phyloP scores from a whole-genome alignment of 2,797 vertebrate genomes.

The Urosaurus nigricauda region DNA sequence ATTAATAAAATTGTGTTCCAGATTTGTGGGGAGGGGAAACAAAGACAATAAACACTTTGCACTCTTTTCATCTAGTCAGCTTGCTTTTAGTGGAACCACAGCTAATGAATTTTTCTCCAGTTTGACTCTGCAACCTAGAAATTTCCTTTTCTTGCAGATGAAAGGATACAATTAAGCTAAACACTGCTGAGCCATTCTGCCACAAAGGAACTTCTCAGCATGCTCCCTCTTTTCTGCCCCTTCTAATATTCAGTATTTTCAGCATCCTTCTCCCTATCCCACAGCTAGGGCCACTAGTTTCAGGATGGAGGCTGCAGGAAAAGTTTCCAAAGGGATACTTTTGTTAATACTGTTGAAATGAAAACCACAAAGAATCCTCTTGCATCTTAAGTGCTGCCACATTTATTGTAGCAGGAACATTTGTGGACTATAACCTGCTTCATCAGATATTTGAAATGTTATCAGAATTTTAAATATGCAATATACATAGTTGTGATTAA shows the following conservation, averaged over 20 bases:
- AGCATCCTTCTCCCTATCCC: neutral
- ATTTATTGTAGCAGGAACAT: neutral
- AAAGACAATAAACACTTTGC: conserved; percentile 17
- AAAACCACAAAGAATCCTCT: neutral
- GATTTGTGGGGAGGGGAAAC: neutral
- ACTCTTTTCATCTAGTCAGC: neutral
- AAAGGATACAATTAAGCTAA: neutral
- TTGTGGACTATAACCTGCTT: neutral
- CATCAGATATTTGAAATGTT: neutral
- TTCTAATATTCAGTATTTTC: neutral
- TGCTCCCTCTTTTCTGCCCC: neutral
- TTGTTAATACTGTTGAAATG: neutral
- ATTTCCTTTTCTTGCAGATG: neutral
- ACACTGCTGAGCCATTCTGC: rapidly evolving
- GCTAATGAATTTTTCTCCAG: rapidly evolving
- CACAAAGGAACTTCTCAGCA: neutral
- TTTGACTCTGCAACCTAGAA: rapidly evolving
- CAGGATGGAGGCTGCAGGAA: neutral
- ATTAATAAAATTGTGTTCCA: neutral
- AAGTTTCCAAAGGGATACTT: neutral
- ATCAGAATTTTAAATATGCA: neutral
- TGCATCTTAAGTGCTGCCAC: neutral
- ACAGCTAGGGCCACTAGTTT: no score
- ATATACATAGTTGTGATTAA: neutral
- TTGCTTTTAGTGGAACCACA: neutral